Conservation (phyloP, 2,113 vertebrate species). For the Serinus canaria region DNA sequence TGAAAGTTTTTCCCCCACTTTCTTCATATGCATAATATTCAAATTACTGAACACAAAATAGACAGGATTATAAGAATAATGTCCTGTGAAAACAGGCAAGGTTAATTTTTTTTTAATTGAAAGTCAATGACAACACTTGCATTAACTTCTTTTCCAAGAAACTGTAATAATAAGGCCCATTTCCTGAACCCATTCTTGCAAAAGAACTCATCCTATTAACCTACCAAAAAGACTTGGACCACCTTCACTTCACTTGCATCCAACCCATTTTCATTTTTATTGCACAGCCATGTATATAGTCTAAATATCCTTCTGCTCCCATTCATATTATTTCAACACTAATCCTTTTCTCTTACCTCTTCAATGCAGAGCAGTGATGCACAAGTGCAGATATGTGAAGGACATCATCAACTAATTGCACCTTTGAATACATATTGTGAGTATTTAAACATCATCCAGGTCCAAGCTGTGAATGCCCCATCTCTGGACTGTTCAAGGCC, state of each 20-base stretch:
- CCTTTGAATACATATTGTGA: neutral
- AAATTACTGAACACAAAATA: neutral
- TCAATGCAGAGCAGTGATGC: neutral
- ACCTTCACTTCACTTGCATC: neutral
- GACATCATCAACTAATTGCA: neutral
- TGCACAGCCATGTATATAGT: neutral
- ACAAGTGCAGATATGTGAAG: neutral
- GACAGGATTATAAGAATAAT: neutral
- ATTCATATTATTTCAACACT: neutral
- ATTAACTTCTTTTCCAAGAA: neutral
- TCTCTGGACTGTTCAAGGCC: neutral
- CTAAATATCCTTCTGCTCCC: neutral
- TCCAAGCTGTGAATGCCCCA: neutral
- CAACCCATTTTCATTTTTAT: neutral
- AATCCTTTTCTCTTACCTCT: neutral
- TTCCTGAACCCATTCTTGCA: neutral
- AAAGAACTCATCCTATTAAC: neutral
- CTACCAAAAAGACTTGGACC: neutral
- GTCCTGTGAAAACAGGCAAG: neutral
- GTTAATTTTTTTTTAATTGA: neutral
- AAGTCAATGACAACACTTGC: neutral
- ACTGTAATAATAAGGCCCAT: neutral
- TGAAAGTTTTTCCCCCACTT: neutral
- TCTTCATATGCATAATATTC: neutral
- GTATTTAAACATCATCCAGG: neutral